Evolutionary conservation across 1,140 invertebrate species (phyloP).

Genomic region (Leptonema lineaticorne): DNA sequence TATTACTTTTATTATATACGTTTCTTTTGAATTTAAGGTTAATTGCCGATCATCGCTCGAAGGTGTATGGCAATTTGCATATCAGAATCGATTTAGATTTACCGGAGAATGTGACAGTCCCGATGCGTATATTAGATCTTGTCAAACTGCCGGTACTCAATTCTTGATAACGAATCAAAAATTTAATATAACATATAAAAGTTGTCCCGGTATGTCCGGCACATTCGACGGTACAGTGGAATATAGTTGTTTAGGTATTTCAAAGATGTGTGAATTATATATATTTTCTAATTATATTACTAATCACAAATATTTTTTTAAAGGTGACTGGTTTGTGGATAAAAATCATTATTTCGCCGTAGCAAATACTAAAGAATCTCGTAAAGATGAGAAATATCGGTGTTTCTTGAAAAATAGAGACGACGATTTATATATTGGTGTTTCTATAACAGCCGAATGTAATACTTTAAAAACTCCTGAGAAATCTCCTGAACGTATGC

Average conservation of each 20-base stretch:
- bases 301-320: conserved; percentile 40
- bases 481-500: conserved; percentile 86
- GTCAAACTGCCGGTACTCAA: conserved; percentile 93
- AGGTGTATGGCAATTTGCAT: conserved; percentile 94
- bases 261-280: not conserved
- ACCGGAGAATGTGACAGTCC: conserved; percentile 87
- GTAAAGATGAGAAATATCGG: conserved; percentile 90
- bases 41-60: conserved; percentile 91
- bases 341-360: conserved; percentile 96
- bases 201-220: conserved; percentile 76
- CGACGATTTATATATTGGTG: conserved; percentile 86
- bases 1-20: no score
- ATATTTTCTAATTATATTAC: not conserved
- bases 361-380: conserved; percentile 90
- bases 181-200: conserved; percentile 92
- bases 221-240: conserved; percentile 91
- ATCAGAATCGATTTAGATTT: conserved; percentile 87
- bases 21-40: conserved; percentile 53
- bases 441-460: conserved; percentile 90
- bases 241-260: conserved; percentile 80
- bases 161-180: conserved; percentile 97
- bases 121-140: conserved; percentile 88
- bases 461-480: conserved; percentile 90
- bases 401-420: conserved; percentile 94
- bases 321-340: conserved; percentile 89